A percentile compares a stretch with the other conserved stretches of the same genome.
Evolutionary conservation across 23 tunicate species (phyloP).

Genomic region (Ascidia mentula): DNA sequence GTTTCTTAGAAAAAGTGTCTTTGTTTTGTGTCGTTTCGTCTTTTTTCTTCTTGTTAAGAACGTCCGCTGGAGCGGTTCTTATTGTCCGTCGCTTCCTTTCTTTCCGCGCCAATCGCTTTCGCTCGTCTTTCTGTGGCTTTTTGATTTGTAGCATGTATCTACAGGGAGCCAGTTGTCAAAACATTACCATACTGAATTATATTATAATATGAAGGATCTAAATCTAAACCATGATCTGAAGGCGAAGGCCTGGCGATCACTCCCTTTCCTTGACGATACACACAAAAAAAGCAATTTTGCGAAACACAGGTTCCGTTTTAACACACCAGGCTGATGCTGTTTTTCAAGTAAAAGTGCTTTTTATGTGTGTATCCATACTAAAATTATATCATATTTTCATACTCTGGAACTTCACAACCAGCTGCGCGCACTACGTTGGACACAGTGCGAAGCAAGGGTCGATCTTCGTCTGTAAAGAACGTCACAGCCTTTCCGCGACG

Average conservation of each 20-base stretch:
- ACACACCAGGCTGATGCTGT: no score
- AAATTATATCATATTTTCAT: not conserved
- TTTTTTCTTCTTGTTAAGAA: slow-evolving; percentile 7
- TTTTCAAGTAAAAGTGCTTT: no score
- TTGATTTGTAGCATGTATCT: slow-evolving; percentile 65
- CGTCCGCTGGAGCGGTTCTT: slow-evolving; percentile 58
- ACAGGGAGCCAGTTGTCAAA: not conserved
- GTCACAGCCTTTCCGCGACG: slow-evolving; percentile 80
- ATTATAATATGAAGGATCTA: no score
- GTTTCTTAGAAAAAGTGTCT: not conserved
- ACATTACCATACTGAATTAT: no score
- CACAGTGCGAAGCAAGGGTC: slow-evolving; percentile 72
- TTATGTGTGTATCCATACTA: no score
- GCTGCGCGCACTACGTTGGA: slow-evolving; percentile 78
- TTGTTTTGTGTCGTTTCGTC: not conserved
- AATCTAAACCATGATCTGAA: no score
- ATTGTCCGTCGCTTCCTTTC: slow-evolving; percentile 54
- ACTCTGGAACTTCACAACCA: slow-evolving; percentile 88
- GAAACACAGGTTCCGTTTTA: no score
- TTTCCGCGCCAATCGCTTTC: slow-evolving; percentile 27
- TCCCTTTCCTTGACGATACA: no score
- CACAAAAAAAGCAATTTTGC: not conserved
- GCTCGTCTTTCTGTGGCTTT: slow-evolving; percentile 43
- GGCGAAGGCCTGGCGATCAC: no score
- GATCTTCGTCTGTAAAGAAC: slow-evolving; percentile 85